Evolutionary conservation across 2,888 invertebrate genomes (phyloP), one percentile per base, ranked within the genome.

Genomic region (Brassicogethes aeneus): DNA sequence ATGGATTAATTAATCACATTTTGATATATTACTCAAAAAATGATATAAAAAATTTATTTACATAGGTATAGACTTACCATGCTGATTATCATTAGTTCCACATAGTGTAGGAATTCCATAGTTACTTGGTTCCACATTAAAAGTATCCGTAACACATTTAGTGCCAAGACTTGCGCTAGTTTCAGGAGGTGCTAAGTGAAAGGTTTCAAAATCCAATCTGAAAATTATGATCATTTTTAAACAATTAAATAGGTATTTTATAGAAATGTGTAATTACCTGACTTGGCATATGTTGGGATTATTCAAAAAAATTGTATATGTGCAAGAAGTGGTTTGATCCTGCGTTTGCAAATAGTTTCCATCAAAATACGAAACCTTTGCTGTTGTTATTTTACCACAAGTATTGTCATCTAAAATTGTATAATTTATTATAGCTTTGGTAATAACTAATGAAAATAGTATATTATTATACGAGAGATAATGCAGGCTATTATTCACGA

Each of bases 31-130:
- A n/a, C n/a, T n/a, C n/a, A n/a, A 36, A n/a, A n/a, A n/a, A n/a
- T n/a, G n/a, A n/a, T n/a, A 8, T 29, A 30, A 29, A 23, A 10
- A 32, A n/a, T 37, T 39, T 30, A 32, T 15, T 36, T 3, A 39
- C 15, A 36, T 41, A 10, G 15, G 65, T 16, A 16, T 43, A n/a
- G n/a, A n/a, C 72, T 70, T 50, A 78, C 77, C 53, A 52, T 82
- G 81, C 44, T 81, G 81, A 8, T 75, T 75, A 32, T 68, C 72
- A 49, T 80, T 81, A 48, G 75, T 72, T 2, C 81, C 81, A 42
- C 81, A 81, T 1, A 80, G 56, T 0, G 70, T 61, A 0, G 75
- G 75, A n/a, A 75, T 40, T 45, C 66, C 55, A 50, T 72, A 72
- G 0, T 71, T 69, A 54, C 71, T 70, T n/a, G 72, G 70, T 15